Evolutionary conservation across 2,888 invertebrate species (phyloP).

Genomic region (Norana najaformis): DNA sequence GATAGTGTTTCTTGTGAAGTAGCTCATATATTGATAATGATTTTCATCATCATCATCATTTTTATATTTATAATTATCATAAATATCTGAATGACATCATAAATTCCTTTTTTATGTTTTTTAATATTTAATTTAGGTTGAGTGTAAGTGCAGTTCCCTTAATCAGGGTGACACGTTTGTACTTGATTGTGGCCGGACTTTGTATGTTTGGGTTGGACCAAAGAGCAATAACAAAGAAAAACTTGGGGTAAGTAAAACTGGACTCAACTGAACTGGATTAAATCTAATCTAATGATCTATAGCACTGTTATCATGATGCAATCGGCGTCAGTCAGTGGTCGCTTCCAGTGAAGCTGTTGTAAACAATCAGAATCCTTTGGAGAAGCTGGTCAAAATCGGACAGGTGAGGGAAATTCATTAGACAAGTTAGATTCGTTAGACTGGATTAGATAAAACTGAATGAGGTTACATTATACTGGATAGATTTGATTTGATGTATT

Average conservation of each 20-base stretch:
- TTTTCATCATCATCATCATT: no score
- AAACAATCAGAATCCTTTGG: no score
- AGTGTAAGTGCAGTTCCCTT: constrained; percentile 73
- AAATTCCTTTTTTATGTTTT: not conserved
- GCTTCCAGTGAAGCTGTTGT: no score
- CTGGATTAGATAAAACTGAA: no score
- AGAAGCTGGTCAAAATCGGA: no score
- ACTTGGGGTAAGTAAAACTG: constrained; percentile 70
- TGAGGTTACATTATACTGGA: no score
- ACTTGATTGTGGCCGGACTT: constrained; percentile 75
- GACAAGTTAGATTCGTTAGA: no score
- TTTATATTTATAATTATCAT: not conserved
- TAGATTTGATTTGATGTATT: no score
- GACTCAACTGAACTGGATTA: constrained; percentile 6
- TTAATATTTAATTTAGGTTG: constrained; percentile 56
- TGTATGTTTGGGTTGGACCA: constrained; percentile 81
- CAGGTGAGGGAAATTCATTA: no score
- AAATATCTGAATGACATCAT: not conserved
- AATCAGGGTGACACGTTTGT: constrained; percentile 90
- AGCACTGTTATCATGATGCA: not conserved
- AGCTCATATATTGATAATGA: not conserved
- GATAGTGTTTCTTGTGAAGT: no score
- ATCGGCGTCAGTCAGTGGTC: not conserved
- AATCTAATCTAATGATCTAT: not conserved
- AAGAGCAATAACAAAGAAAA: constrained; percentile 76